phyloP scores from a whole-genome alignment of 2,888 invertebrate genomes.

The Epicampocera succincta region DNA sequence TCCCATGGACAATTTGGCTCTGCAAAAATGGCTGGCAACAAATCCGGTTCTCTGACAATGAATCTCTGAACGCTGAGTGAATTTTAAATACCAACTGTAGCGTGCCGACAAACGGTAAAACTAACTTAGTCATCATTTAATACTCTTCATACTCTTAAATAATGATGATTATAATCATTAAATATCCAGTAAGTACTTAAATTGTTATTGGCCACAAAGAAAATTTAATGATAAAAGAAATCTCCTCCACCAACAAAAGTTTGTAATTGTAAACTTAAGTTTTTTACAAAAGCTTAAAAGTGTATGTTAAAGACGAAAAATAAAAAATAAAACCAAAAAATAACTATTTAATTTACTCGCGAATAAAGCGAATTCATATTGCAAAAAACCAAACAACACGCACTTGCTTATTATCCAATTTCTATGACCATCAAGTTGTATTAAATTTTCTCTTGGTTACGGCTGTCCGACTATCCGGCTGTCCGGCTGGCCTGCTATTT shows the following conservation, averaged over 20 bases:
- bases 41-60: no score
- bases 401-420: constrained; percentile 69
- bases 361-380: constrained; percentile 23
- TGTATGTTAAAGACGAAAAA: background rate
- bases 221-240: constrained; percentile 31
- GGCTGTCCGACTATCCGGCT: background rate
- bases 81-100: constrained; percentile 15
- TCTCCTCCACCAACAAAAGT: constrained; percentile 37
- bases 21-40: no score
- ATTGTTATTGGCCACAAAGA: constrained; percentile 57
- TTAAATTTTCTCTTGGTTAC: constrained; percentile 53
- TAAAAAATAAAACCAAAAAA: background rate
- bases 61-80: no score
- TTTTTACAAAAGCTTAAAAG: constrained; percentile 34
- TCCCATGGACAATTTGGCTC: no score
- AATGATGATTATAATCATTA: constrained; percentile 69
- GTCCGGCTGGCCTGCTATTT: constrained; percentile 10
- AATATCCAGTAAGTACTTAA: constrained; percentile 62
- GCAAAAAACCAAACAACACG: constrained; percentile 59
- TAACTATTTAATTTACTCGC: constrained; percentile 55
- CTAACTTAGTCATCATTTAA: constrained; percentile 67
- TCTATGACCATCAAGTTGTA: constrained; percentile 61
- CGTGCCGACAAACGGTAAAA: constrained; percentile 61
- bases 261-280: constrained; percentile 63
- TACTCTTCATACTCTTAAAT: constrained; percentile 64